A percentile compares a stretch with the other conserved stretches of the same genome.
Conservation (phyloP, 2,797 vertebrate species). For the Paedocypris micromegethes region DNA sequence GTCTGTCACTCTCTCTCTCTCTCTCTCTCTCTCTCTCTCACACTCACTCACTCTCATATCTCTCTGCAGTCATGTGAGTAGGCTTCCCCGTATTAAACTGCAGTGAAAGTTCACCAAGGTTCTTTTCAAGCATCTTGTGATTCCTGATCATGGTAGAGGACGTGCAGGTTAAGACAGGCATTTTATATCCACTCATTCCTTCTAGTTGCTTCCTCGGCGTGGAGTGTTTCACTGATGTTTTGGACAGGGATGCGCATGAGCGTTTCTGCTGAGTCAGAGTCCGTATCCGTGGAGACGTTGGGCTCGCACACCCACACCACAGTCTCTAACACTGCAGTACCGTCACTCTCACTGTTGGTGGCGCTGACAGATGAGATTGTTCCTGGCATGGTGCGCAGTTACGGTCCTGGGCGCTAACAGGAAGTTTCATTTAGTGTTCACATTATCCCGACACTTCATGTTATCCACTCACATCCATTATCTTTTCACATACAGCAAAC, state of each 20-base stretch:
- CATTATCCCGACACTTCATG: too few relatives aligned
- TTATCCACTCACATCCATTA: too few relatives aligned
- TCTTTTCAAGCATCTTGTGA: constrained; percentile 4
- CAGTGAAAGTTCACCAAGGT: constrained; percentile 7
- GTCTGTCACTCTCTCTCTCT: neutral
- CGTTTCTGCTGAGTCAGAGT: constrained; percentile 29
- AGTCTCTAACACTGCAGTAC: constrained; percentile 1
- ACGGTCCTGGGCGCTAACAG: neutral
- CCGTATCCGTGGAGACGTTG: constrained; percentile 21
- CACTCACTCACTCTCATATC: too few relatives aligned
- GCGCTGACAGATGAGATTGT: neutral
- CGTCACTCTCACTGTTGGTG: neutral
- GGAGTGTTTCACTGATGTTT: constrained; percentile 14
- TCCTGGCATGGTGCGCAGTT: constrained; percentile 23
- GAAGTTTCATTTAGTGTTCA: too few relatives aligned
- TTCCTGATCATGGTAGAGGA: constrained; percentile 10
- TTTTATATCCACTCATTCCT: constrained; percentile 27
- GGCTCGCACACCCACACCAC: neutral
- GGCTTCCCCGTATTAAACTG: constrained; percentile 4
- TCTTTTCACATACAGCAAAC: too few relatives aligned
- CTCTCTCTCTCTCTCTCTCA: neutral
- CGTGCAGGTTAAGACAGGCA: constrained; percentile 2
- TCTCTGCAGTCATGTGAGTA: constrained; percentile 8
- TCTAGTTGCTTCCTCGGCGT: constrained; percentile 15
- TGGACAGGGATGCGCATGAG: constrained; percentile 1